phyloP scores from a whole-genome alignment of 2,888 invertebrate genomes.

The Uloborus plumipes region DNA sequence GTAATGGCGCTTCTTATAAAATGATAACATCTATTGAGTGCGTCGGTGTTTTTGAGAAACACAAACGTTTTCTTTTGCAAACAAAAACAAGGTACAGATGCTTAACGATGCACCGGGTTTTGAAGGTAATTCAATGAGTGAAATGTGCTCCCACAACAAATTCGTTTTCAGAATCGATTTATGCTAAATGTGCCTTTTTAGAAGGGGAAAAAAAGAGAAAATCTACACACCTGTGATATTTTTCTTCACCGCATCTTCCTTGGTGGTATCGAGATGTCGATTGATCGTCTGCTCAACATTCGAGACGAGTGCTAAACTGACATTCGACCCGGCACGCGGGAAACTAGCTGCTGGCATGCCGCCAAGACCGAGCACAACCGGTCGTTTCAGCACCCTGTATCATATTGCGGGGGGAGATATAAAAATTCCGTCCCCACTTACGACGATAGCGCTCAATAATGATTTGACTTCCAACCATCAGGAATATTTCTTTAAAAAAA shows the following conservation, averaged over 20 bases:
- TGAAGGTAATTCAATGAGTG: too few species aligned
- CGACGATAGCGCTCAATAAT: too few species aligned
- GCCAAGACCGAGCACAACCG: constrained; percentile 14
- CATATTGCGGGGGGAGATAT: constrained; percentile 3
- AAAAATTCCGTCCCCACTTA: not conserved
- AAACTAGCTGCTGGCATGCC: constrained; percentile 15
- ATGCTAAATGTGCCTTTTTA: not conserved
- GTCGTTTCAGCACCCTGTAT: constrained; percentile 8
- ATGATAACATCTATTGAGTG: not conserved
- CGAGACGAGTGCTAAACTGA: constrained; percentile 6
- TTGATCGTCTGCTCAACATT: constrained; percentile 14
- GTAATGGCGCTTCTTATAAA: too few species aligned
- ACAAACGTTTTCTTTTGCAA: not conserved
- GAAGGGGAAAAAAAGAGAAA: not conserved
- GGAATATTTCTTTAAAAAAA: too few species aligned
- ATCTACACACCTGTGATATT: constrained; percentile 7
- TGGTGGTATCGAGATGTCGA: constrained; percentile 9
- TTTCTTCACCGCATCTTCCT: not conserved
- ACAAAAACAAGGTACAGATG: too few species aligned
- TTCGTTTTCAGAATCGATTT: too few species aligned
- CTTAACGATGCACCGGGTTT: too few species aligned
- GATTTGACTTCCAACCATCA: too few species aligned
- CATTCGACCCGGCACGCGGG: not conserved
- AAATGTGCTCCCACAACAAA: too few species aligned
- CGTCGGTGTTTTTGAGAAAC: not conserved